Evolutionary conservation across 1,140 invertebrate species (phyloP).

Genomic region (Sarcophaga bullata): DNA sequence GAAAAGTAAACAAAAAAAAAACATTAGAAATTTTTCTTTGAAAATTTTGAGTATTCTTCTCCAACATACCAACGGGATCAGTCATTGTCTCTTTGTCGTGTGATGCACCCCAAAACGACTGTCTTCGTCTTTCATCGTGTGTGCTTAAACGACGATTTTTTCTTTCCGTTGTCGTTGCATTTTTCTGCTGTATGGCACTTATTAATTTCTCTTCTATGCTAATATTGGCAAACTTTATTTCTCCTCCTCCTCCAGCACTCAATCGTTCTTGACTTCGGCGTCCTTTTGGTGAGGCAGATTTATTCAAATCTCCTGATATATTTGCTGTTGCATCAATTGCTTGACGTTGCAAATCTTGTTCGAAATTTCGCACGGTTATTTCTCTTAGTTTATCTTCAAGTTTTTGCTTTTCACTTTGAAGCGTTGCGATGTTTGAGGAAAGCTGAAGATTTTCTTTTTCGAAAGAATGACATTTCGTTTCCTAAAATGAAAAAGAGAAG

Average conservation of each 20-base stretch:
- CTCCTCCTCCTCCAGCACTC: background rate
- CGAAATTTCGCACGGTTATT: conserved; percentile 25
- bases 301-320: conserved; percentile 29
- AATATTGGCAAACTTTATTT: background rate
- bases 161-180: conserved; percentile 20
- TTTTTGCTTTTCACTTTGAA: background rate
- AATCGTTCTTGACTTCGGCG: conserved; percentile 18
- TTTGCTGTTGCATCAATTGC: conserved; percentile 22
- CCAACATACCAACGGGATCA: conserved; percentile 29
- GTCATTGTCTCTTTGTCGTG: conserved; percentile 40
- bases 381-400: conserved; percentile 32
- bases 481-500: background rate
- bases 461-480: background rate
- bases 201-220: conserved; percentile 35
- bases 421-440: background rate
- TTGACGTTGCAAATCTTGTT: conserved; percentile 16
- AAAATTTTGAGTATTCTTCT: background rate
- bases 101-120: conserved; percentile 32
- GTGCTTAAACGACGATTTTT: conserved; percentile 41
- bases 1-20: conserved; percentile 15
- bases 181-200: conserved; percentile 13
- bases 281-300: conserved; percentile 2
- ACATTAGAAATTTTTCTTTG: background rate
- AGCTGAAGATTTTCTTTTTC: background rate
- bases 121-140: conserved; percentile 34